phyloP scores from a whole-genome alignment of 2,888 invertebrate species.

The Aleiodes leptofemur region DNA sequence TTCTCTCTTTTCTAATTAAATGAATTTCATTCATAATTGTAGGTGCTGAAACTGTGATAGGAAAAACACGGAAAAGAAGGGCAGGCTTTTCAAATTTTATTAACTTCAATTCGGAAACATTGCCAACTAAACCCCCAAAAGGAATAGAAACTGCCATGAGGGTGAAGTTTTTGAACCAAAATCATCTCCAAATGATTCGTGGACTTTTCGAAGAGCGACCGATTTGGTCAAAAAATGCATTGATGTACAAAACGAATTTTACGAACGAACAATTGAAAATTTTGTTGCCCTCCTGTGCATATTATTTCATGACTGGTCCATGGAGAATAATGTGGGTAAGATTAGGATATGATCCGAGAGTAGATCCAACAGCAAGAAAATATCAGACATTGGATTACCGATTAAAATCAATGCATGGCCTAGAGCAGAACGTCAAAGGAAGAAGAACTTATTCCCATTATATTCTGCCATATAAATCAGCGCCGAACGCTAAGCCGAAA shows the following conservation, averaged over 20 bases:
- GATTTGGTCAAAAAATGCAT: constrained; percentile 90
- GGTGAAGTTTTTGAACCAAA: constrained; percentile 72
- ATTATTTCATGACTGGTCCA: constrained; percentile 92
- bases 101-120: constrained; percentile 79
- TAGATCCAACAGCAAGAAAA: constrained; percentile 84
- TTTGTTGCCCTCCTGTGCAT: constrained; percentile 89
- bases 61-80: constrained; percentile 77
- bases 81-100: constrained; percentile 80
- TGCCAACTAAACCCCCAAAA: constrained; percentile 81
- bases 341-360: constrained; percentile 94
- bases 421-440: constrained; percentile 76
- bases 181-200: constrained; percentile 70
- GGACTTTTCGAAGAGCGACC: constrained; percentile 88
- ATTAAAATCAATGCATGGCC: constrained; percentile 79
- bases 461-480: constrained; percentile 75
- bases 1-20: too few species aligned
- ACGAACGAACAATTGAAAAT: constrained; percentile 82
- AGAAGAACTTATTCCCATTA: constrained; percentile 77
- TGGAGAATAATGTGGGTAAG: constrained; percentile 95
- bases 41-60: constrained; percentile 73
- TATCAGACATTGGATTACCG: constrained; percentile 95
- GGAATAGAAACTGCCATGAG: constrained; percentile 78
- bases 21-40: too few species aligned
- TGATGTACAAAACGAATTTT: constrained; percentile 82
- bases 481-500: constrained; percentile 73